phyloP scores from a whole-genome alignment of 2,888 invertebrate genomes.

The Achlya flavicornis region DNA sequence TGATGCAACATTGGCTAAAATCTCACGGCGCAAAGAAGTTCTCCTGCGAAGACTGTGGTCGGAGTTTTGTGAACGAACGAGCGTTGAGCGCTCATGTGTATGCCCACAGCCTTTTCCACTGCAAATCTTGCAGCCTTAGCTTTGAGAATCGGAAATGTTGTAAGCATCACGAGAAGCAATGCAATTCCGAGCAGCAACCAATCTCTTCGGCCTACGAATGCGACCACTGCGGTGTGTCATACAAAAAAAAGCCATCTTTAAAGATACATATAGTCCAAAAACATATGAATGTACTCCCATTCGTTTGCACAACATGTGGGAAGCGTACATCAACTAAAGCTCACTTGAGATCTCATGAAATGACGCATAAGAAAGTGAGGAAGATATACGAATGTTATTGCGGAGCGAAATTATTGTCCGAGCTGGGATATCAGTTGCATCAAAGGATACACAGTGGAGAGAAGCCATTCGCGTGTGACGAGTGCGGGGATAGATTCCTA shows the following conservation, averaged over 20 bases:
- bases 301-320: constrained; percentile 63
- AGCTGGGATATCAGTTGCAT: constrained; percentile 63
- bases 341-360: constrained; percentile 63
- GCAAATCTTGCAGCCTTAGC: constrained; percentile 52
- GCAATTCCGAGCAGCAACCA: constrained; percentile 29
- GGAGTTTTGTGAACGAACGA: constrained; percentile 53
- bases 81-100: constrained; percentile 61
- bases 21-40: constrained; percentile 39
- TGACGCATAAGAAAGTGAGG: constrained; percentile 54
- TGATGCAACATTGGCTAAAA: constrained; percentile 41
- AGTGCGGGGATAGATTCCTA: constrained; percentile 67
- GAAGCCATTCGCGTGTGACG: constrained; percentile 61
- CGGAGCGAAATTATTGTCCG: constrained; percentile 62
- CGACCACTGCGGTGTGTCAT: constrained; percentile 61
- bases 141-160: constrained; percentile 68
- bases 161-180: constrained; percentile 55
- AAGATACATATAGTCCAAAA: constrained; percentile 70
- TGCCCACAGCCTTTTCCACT: constrained; percentile 62
- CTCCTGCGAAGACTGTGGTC: constrained; percentile 57
- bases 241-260: constrained; percentile 66
- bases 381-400: constrained; percentile 59
- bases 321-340: constrained; percentile 65
- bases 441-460: constrained; percentile 68
- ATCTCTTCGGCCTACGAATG: constrained; percentile 48
- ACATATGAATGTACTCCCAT: constrained; percentile 65